phyloP scores from a whole-genome alignment of 2,888 invertebrate genomes.

The Mimachlamys varia region DNA sequence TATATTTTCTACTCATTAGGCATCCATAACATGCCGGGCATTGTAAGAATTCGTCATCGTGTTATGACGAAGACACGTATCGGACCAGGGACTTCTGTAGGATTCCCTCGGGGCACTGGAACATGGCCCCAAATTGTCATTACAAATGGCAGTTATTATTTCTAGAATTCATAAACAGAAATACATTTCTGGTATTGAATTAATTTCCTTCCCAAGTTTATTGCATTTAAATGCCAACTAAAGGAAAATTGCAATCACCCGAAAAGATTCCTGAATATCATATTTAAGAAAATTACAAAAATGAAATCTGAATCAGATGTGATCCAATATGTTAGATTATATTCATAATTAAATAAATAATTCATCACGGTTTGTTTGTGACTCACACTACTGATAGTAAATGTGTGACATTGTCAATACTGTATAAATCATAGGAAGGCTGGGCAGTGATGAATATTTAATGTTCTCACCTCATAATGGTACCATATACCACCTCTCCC shows the following conservation, averaged over 20 bases:
- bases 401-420: conserved; percentile 20
- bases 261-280: background rate
- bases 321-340: conserved; percentile 18
- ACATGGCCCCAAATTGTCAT: background rate
- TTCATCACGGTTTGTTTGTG: background rate
- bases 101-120: background rate
- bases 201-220: background rate
- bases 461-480: background rate
- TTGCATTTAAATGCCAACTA: background rate
- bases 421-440: background rate
- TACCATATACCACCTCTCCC: background rate
- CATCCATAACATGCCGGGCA: background rate
- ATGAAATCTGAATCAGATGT: background rate
- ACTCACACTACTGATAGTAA: background rate
- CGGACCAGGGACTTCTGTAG: background rate
- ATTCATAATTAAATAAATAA: conserved; percentile 33
- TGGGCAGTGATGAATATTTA: background rate
- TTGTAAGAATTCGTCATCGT: conserved; percentile 1
- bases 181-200: background rate
- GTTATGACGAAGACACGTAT: background rate
- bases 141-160: conserved; percentile 30
- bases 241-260: background rate
- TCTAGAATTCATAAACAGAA: background rate
- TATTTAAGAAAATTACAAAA: background rate
- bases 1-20: background rate